Evolutionary conservation across 2,113 vertebrate species (phyloP).

Genomic region (Paradisaea rubra): DNA sequence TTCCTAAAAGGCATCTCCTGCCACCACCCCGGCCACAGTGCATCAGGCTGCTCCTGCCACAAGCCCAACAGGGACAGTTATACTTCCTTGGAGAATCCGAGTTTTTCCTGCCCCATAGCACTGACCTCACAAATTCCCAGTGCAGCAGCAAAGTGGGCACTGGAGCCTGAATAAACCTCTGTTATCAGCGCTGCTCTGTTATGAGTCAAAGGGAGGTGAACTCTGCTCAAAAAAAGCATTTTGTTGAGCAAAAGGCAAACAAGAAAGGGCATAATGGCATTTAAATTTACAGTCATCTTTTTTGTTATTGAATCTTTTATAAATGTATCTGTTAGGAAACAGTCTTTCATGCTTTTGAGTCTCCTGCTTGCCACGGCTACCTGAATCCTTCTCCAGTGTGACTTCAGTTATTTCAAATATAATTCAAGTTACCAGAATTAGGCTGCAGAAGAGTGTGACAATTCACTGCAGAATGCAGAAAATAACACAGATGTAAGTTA

Average conservation of each 20-base stretch:
- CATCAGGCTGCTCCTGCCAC: neutral
- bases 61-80: neutral
- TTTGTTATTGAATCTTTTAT: neutral
- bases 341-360: neutral
- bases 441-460: neutral
- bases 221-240: neutral
- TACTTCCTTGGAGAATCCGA: rapidly evolving
- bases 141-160: neutral
- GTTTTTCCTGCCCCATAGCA: neutral
- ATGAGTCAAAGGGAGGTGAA: neutral
- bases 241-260: neutral
- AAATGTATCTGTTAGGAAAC: neutral
- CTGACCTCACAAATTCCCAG: neutral
- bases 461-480: neutral
- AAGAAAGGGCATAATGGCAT: neutral
- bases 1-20: neutral
- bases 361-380: neutral
- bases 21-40: neutral
- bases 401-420: neutral
- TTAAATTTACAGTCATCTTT: neutral
- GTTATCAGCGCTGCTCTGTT: rapidly evolving
- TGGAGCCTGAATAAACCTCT: neutral
- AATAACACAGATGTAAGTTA: neutral
- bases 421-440: neutral
- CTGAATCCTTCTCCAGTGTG: neutral